phyloP scores from a whole-genome alignment of 2,888 invertebrate genomes.

The Tenthredo amoena region DNA sequence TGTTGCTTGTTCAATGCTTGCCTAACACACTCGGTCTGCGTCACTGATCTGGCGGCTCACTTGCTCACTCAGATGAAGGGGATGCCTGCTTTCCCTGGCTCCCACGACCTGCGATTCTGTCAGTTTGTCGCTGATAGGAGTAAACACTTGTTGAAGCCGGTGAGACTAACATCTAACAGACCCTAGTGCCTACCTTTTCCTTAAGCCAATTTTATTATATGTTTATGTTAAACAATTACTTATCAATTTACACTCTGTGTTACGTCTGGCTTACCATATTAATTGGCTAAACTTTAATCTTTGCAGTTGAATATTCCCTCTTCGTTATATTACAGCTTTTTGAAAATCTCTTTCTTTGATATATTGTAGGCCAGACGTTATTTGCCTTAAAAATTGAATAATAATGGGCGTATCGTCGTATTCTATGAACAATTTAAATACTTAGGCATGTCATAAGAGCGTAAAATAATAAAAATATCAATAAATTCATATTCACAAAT shows the following conservation, averaged over 20 bases:
- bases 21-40: constrained; percentile 77
- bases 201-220: constrained; percentile 12
- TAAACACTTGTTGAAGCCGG: constrained; percentile 97
- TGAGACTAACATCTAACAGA: constrained; percentile 82
- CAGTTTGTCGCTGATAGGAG: constrained; percentile 98
- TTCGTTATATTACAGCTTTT: background rate
- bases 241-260: background rate
- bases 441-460: constrained; percentile 4
- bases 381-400: background rate
- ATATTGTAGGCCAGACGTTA: constrained; percentile 44
- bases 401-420: background rate
- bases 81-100: constrained; percentile 94
- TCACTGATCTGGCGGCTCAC: constrained; percentile 77
- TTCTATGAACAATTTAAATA: background rate
- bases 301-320: background rate
- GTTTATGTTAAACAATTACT: background rate
- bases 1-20: constrained; percentile 78
- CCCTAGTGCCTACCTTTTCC: constrained; percentile 68
- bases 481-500: background rate
- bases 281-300: background rate
- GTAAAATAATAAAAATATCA: background rate
- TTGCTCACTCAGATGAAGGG: constrained; percentile 92
- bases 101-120: constrained; percentile 96
- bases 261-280: constrained; percentile 54
- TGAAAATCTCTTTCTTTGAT: background rate